Percentiles rank a stretch among this genome's conserved stretches.
These are phyloP conservation scores for Parasteatoda tepidariorum DNA, from an alignment of 1,140 invertebrate species.

Conservation along the genomic window DNA sequence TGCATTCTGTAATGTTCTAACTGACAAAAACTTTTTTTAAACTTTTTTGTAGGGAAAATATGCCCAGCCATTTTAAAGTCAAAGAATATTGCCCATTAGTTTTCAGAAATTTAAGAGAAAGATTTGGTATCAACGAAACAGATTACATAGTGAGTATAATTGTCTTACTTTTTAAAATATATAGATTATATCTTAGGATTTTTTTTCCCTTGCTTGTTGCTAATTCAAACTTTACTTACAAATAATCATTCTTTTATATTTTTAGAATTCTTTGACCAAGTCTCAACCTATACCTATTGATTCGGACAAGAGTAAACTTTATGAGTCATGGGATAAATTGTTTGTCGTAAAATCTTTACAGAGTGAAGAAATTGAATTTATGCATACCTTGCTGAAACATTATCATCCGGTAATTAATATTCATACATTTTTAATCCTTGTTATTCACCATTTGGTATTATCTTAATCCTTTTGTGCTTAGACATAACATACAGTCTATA, in stretches of 20 bases:
- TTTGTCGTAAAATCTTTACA: conserved; percentile 98
- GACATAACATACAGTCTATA: no score
- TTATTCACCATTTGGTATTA: not conserved
- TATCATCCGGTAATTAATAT: conserved; percentile 82
- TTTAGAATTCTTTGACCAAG: conserved; percentile 70
- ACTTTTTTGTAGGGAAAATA: conserved; percentile 79
- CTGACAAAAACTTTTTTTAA: not conserved
- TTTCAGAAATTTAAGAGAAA: conserved; percentile 96
- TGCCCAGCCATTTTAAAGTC: conserved; percentile 99
- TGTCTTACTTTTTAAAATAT: not conserved
- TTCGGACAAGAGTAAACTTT: conserved; percentile 93
- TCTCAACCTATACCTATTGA: conserved; percentile 92
- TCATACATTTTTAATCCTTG: not conserved
- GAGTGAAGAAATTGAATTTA: conserved; percentile 97
- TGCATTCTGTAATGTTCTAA: no score
- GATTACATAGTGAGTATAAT: conserved; percentile 76
- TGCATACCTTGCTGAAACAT: conserved; percentile 98
- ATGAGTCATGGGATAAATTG: conserved; percentile 93
- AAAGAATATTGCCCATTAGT: conserved; percentile 99
- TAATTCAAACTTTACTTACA: no score
- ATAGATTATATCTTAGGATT: not conserved
- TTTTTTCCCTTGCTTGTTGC: no score
- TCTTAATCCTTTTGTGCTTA: no score
- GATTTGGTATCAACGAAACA: conserved; percentile 92
- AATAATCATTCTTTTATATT: not conserved